A percentile compares a stretch with the other conserved stretches of the same genome.
Evolutionary conservation across 2,888 invertebrate genomes (phyloP).

Genomic region (Catocala fraxini): DNA sequence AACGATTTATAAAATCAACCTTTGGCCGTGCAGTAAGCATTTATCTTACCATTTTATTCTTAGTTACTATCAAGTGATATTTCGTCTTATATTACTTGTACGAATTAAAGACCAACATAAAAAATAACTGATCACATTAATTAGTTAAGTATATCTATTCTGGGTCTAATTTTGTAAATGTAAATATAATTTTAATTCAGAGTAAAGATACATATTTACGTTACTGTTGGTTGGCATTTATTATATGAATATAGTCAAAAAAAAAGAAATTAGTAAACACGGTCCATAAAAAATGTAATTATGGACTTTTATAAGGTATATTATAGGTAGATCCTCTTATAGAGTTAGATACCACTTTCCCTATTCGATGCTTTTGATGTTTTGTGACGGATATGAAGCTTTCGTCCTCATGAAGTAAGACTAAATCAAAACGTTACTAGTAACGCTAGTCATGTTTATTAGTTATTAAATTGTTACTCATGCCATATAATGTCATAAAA

Average conservation of each 20-base stretch:
- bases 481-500: conserved; percentile 53
- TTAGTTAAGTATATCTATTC: too few species aligned
- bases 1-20: conserved; percentile 30
- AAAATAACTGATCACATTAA: conserved; percentile 17
- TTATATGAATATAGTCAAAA: conserved; percentile 9
- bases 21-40: conserved; percentile 24
- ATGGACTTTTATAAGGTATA: too few species aligned
- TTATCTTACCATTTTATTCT: conserved; percentile 25
- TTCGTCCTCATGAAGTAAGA: conserved; percentile 37
- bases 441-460: conserved; percentile 66
- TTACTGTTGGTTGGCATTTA: conserved; percentile 41
- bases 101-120: conserved; percentile 35
- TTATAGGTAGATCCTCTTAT: too few species aligned
- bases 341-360: too few species aligned
- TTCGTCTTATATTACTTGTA: conserved; percentile 11
- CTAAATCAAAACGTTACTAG: conserved; percentile 61
- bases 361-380: too few species aligned
- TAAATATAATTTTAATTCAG: conserved; percentile 46
- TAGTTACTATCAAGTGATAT: conserved; percentile 22
- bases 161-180: conserved; percentile 12
- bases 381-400: conserved; percentile 16
- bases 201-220: conserved; percentile 31
- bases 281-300: too few species aligned
- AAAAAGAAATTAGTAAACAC: too few species aligned
- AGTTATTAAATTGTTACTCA: conserved; percentile 49